A percentile compares a stretch with the other conserved stretches of the same genome.
phyloP scores from a whole-genome alignment of 1,140 invertebrate species.

The Yoshiicerus persimilis region DNA sequence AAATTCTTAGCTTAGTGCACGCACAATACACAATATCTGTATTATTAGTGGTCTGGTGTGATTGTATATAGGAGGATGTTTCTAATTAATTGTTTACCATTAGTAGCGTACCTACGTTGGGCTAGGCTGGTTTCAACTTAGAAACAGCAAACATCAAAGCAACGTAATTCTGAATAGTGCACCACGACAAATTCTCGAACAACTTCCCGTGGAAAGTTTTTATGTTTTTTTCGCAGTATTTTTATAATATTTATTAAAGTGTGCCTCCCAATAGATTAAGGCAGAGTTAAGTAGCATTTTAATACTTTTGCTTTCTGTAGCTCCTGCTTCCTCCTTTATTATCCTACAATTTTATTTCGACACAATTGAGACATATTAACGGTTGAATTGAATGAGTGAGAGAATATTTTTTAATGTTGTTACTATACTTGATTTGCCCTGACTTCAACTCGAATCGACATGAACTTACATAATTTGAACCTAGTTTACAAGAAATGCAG shows the following conservation, averaged over 20 bases:
- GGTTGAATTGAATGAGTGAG: neutral
- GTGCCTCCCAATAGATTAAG: neutral
- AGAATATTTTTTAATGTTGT: neutral
- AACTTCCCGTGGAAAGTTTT: constrained; percentile 4
- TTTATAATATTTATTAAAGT: neutral
- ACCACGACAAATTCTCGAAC: neutral
- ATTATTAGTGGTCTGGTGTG: neutral
- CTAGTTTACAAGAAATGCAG: neutral
- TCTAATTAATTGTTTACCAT: neutral
- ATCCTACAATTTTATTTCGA: neutral
- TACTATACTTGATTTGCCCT: neutral
- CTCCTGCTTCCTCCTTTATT: neutral
- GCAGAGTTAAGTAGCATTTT: neutral
- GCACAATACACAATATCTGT: neutral
- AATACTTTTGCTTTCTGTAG: neutral
- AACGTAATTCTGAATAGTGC: neutral
- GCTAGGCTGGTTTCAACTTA: neutral
- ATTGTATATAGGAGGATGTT: neutral
- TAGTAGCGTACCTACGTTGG: neutral
- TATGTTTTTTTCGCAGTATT: neutral
- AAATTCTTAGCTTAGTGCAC: too few relatives aligned
- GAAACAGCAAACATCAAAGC: neutral
- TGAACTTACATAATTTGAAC: constrained; percentile 10
- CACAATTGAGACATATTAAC: neutral
- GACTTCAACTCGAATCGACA: neutral